Conservation (phyloP, 2,113 vertebrate species). For the Zosterops borbonicus region DNA sequence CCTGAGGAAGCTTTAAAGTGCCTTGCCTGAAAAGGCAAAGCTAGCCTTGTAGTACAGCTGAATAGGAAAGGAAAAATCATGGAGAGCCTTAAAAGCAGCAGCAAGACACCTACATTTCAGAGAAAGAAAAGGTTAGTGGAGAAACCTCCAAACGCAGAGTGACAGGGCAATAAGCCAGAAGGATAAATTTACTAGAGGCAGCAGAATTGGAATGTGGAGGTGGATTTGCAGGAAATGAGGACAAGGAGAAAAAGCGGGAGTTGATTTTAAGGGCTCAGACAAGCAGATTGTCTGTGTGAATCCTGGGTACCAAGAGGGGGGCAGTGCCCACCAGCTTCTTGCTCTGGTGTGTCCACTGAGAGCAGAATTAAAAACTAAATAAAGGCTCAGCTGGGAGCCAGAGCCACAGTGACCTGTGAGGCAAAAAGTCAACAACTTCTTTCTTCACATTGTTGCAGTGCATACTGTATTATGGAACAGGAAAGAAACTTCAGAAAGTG, state of each 20-base stretch:
- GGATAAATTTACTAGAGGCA: background rate
- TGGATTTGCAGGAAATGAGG: background rate
- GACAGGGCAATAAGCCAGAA: background rate
- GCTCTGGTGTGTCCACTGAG: background rate
- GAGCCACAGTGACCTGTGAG: background rate
- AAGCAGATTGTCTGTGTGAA: background rate
- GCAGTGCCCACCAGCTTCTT: background rate
- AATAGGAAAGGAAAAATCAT: background rate
- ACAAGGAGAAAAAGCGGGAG: background rate
- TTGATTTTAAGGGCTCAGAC: background rate
- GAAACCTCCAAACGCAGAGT: background rate
- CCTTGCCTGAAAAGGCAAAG: background rate
- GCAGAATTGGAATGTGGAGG: background rate
- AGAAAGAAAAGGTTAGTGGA: background rate
- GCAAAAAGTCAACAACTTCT: background rate
- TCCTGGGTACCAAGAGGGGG: background rate
- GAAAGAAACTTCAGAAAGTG: background rate
- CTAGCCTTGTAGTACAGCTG: background rate
- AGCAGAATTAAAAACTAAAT: background rate
- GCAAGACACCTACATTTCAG: background rate
- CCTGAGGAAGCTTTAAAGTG: background rate
- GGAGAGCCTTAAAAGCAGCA: background rate
- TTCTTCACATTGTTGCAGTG: fast-evolving
- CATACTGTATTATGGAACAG: fast-evolving
- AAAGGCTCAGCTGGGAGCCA: background rate